Evolutionary conservation across 2,113 vertebrate species (phyloP).

Genomic region (Heterocephalus glaber): DNA sequence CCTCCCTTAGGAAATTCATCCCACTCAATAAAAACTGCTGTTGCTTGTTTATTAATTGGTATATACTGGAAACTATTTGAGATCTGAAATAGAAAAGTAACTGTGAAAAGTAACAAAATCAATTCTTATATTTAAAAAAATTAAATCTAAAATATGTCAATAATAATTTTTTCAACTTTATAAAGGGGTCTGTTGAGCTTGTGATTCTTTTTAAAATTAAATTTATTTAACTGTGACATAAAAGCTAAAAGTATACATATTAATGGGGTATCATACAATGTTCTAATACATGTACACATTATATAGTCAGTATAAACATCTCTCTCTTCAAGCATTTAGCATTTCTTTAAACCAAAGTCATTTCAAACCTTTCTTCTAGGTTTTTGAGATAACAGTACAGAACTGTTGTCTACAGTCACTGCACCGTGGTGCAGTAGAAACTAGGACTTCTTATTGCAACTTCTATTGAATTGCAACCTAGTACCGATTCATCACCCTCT

Average conservation of each 20-base stretch:
- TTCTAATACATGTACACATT: background rate
- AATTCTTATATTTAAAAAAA: slow-evolving; percentile 39
- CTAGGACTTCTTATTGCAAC: background rate
- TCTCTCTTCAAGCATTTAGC: background rate
- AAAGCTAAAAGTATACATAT: background rate
- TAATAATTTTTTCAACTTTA: background rate
- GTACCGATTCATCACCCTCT: background rate
- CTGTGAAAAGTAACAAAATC: background rate
- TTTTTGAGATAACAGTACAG: background rate
- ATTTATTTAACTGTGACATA: background rate
- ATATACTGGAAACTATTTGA: slow-evolving; percentile 77
- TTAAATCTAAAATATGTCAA: background rate
- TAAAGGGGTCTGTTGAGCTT: background rate
- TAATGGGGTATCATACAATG: background rate
- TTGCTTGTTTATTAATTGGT: slow-evolving; percentile 71
- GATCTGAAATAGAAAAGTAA: slow-evolving; percentile 80
- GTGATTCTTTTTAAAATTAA: background rate
- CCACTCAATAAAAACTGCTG: slow-evolving; percentile 84
- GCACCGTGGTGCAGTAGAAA: background rate
- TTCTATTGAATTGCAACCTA: background rate
- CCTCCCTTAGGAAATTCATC: slow-evolving; percentile 80
- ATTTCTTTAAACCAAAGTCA: background rate
- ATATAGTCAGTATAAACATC: background rate
- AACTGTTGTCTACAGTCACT: background rate
- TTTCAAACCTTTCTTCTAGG: background rate